phyloP scores from a whole-genome alignment of 2,888 invertebrate genomes.

The Acronicta psi region DNA sequence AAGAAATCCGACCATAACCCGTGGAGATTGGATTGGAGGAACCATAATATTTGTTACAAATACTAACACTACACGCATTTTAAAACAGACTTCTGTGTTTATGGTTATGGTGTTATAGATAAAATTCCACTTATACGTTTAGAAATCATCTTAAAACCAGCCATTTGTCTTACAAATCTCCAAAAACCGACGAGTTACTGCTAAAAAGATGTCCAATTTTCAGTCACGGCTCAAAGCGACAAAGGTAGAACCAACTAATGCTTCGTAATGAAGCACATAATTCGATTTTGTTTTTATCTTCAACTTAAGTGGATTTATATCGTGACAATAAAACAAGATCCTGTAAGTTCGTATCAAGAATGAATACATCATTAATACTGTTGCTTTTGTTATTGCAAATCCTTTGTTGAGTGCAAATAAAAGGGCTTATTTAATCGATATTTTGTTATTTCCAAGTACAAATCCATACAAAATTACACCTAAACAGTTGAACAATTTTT shows the following conservation, averaged over 20 bases:
- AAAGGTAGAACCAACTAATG: constrained; percentile 57
- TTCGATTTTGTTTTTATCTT: constrained; percentile 82
- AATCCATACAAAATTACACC: too few species aligned
- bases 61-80: too few species aligned
- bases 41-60: too few species aligned
- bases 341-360: constrained; percentile 65
- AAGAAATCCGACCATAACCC: too few species aligned
- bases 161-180: constrained; percentile 3
- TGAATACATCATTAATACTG: constrained; percentile 61
- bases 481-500: too few species aligned
- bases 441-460: too few species aligned
- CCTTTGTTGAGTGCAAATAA: constrained; percentile 24
- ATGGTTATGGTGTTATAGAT: not conserved
- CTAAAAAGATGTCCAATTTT: constrained; percentile 19
- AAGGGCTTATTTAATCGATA: constrained; percentile 11
- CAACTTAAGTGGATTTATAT: constrained; percentile 79
- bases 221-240: constrained; percentile 22
- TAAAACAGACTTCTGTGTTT: not conserved
- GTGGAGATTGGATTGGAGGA: too few species aligned
- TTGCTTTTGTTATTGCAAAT: constrained; percentile 32
- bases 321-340: constrained; percentile 74
- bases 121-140: not conserved
- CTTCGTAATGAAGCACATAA: constrained; percentile 77
- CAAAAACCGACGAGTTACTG: constrained; percentile 25
- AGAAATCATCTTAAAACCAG: not conserved